phyloP scores from a whole-genome alignment of 2,888 invertebrate genomes.

The Leistus spinibarbis region DNA sequence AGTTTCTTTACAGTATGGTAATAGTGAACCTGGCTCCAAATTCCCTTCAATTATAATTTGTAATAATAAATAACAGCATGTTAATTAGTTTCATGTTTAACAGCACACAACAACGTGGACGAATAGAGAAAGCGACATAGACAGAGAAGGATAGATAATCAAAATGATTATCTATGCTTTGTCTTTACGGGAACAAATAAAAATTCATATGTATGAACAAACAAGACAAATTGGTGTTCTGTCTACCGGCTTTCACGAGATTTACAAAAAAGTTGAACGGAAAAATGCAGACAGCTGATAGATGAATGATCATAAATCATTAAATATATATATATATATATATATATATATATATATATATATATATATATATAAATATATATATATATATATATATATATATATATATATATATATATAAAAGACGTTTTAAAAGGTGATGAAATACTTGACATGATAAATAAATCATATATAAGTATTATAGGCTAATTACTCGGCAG shows the following conservation, averaged over 20 bases:
- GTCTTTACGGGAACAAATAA: constrained; percentile 29
- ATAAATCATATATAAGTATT: constrained; percentile 37
- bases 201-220: constrained; percentile 28
- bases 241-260: constrained; percentile 15
- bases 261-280: constrained; percentile 16
- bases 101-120: background rate
- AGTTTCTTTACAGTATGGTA: background rate
- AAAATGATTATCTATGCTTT: constrained; percentile 13
- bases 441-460: constrained; percentile 37
- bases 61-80: constrained; percentile 34
- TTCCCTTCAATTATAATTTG: constrained; percentile 26
- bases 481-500: constrained; percentile 26
- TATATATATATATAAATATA: no score
- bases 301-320: constrained; percentile 34
- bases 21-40: constrained; percentile 1
- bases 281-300: constrained; percentile 31
- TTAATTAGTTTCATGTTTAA: constrained; percentile 22
- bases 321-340: no score
- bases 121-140: background rate
- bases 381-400: no score
- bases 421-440: constrained; percentile 27
- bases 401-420: no score
- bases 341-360: no score
- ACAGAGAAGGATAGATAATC: background rate
- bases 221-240: constrained; percentile 26